Percentiles rank a stretch among this genome's conserved stretches.
Evolutionary conservation across 2,113 vertebrate genomes (phyloP).

Genomic region (Limanda limanda): DNA sequence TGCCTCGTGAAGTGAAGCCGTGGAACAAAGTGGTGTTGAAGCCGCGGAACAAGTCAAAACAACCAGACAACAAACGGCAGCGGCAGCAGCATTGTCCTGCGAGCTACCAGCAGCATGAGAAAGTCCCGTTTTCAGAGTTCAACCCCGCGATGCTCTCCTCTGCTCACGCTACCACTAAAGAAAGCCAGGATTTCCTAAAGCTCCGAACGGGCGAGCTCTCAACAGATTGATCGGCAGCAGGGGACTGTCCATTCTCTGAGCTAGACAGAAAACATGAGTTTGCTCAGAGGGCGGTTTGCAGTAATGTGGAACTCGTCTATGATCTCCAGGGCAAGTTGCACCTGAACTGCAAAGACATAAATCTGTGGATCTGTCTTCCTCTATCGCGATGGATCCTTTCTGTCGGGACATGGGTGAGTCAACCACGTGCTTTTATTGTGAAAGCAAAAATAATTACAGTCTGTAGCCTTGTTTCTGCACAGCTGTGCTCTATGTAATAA

Average conservation of each 20-base stretch:
- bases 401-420: constrained; percentile 77
- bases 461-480: not conserved
- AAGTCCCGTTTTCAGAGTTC: constrained; percentile 71
- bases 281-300: constrained; percentile 55
- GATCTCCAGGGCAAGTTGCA: constrained; percentile 58
- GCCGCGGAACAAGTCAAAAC: constrained; percentile 57
- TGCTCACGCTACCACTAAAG: constrained; percentile 72
- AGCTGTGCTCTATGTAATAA: not conserved
- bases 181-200: constrained; percentile 88
- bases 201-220: constrained; percentile 76
- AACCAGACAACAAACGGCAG: constrained; percentile 52
- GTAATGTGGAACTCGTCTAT: constrained; percentile 13
- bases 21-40: constrained; percentile 63
- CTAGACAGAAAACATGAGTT: constrained; percentile 30
- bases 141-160: constrained; percentile 67
- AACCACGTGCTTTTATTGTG: constrained; percentile 15
- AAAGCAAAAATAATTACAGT: not conserved
- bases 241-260: constrained; percentile 82
- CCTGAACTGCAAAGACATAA: constrained; percentile 47
- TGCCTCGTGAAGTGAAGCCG: constrained; percentile 2
- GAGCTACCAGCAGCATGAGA: constrained; percentile 77
- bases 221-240: constrained; percentile 84
- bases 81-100: constrained; percentile 72
- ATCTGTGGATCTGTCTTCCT: constrained; percentile 49
- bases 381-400: constrained; percentile 75